Evolutionary conservation across 2,888 invertebrate genomes (phyloP).

Genomic region (Thereva unica): DNA sequence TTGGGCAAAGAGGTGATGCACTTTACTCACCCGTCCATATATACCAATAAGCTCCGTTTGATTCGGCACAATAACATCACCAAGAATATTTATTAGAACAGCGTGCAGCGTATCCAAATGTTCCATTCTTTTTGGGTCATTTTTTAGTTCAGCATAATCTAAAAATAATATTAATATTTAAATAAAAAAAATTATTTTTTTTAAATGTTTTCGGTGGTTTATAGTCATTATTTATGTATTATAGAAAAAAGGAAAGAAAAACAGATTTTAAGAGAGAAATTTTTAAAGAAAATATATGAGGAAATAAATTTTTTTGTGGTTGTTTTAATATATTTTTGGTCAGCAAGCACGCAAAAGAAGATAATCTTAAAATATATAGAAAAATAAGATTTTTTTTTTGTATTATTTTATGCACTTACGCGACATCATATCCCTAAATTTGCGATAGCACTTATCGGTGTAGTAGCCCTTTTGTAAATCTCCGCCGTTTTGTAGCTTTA

Average conservation of each 20-base stretch:
- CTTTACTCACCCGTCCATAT: constrained; percentile 78
- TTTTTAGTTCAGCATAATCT: constrained; percentile 83
- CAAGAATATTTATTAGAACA: constrained; percentile 74
- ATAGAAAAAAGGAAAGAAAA: too few relatives aligned
- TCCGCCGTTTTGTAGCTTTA: constrained; percentile 66
- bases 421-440: constrained; percentile 87
- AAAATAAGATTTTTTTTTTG: constrained; percentile 30
- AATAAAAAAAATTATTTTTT: neutral
- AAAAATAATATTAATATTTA: constrained; percentile 44
- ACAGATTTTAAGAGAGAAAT: too few relatives aligned
- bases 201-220: neutral
- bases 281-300: too few relatives aligned
- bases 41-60: constrained; percentile 77
- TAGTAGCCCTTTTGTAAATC: constrained; percentile 70
- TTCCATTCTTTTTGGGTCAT: constrained; percentile 73
- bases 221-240: too few relatives aligned
- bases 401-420: constrained; percentile 66
- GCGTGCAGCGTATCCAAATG: constrained; percentile 75
- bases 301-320: too few relatives aligned
- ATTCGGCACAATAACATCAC: constrained; percentile 72
- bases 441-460: constrained; percentile 69
- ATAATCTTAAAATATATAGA: constrained; percentile 1
- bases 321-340: too few relatives aligned
- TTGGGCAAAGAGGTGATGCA: constrained; percentile 1
- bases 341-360: neutral